Evolutionary conservation across 2,797 vertebrate species (phyloP).

Genomic region (Florisuga fusca): DNA sequence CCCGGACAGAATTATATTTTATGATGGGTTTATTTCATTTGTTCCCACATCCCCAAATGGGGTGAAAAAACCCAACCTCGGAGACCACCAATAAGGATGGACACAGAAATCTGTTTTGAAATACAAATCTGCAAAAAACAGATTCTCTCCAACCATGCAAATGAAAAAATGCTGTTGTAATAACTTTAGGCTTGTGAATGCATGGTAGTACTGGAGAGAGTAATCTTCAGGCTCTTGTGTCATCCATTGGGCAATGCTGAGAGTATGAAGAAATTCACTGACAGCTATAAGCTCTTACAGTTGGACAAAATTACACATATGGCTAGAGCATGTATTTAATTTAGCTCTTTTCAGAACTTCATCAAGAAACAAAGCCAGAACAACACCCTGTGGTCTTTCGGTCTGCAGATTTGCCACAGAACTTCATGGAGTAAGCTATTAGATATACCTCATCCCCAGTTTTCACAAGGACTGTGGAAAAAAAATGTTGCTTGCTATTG

Average conservation of each 20-base stretch:
- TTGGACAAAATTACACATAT: conserved; percentile 64
- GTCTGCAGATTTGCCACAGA: conserved; percentile 10
- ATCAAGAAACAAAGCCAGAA: conserved; percentile 12
- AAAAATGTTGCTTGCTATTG: not conserved
- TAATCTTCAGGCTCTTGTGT: conserved; percentile 46
- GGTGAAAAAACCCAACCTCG: not conserved
- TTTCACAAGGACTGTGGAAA: not conserved
- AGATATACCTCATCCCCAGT: conserved; percentile 30
- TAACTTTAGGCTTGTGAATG: conserved; percentile 55
- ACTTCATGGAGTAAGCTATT: not conserved
- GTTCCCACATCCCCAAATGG: conserved; percentile 63
- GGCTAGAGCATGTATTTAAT: conserved; percentile 54
- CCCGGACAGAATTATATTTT: conserved; percentile 81
- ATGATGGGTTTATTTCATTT: conserved; percentile 79
- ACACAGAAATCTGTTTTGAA: conserved; percentile 64
- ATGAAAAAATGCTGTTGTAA: conserved; percentile 63
- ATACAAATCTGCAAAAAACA: conserved; percentile 69
- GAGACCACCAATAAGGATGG: conserved; percentile 60
- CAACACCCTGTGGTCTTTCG: not conserved
- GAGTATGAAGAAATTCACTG: conserved; percentile 58
- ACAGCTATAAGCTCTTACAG: conserved; percentile 51
- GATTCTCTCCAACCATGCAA: conserved; percentile 59
- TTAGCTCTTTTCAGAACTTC: conserved; percentile 50
- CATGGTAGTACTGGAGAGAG: conserved; percentile 39
- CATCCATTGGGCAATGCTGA: conserved; percentile 36